Conservation (phyloP, 2,113 vertebrate genomes). For the Heterocephalus glaber region DNA sequence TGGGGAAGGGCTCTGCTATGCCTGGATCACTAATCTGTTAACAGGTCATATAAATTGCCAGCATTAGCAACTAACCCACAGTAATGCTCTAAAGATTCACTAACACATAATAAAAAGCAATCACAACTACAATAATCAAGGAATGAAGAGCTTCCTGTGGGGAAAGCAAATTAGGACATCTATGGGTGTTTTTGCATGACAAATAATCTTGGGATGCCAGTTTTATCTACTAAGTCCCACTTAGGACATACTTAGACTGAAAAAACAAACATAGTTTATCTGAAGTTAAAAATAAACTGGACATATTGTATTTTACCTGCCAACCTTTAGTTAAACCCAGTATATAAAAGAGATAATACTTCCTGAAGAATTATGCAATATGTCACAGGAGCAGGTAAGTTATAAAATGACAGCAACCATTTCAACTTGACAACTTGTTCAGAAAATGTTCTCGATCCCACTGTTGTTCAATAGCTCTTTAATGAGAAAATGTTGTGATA, state of each 20-base stretch:
- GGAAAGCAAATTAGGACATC: slow-evolving; percentile 12
- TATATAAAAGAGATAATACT: slow-evolving; percentile 38
- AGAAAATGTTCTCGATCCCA: slow-evolving; percentile 35
- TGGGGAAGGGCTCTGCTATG: neutral
- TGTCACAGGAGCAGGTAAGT: slow-evolving; percentile 8
- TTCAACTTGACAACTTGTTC: slow-evolving; percentile 55
- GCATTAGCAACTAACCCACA: slow-evolving; percentile 15
- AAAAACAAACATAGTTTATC: slow-evolving; percentile 34
- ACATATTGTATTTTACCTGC: neutral
- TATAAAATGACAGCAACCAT: slow-evolving; percentile 39
- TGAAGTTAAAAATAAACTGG: slow-evolving; percentile 20
- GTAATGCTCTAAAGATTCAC: slow-evolving; percentile 21
- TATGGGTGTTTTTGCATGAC: neutral
- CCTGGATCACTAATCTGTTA: slow-evolving; percentile 23
- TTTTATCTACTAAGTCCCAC: slow-evolving; percentile 38
- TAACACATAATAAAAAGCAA: neutral
- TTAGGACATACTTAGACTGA: neutral
- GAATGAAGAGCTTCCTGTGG: slow-evolving; percentile 8
- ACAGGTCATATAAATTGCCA: slow-evolving; percentile 16
- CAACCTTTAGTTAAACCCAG: slow-evolving; percentile 2
- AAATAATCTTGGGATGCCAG: neutral
- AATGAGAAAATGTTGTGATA: slow-evolving; percentile 31
- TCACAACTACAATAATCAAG: slow-evolving; percentile 17
- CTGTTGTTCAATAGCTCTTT: slow-evolving; percentile 43
- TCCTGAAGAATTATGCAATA: slow-evolving; percentile 27